Conservation (phyloP, 2,888 invertebrate species). For the Baronia brevicornis region DNA sequence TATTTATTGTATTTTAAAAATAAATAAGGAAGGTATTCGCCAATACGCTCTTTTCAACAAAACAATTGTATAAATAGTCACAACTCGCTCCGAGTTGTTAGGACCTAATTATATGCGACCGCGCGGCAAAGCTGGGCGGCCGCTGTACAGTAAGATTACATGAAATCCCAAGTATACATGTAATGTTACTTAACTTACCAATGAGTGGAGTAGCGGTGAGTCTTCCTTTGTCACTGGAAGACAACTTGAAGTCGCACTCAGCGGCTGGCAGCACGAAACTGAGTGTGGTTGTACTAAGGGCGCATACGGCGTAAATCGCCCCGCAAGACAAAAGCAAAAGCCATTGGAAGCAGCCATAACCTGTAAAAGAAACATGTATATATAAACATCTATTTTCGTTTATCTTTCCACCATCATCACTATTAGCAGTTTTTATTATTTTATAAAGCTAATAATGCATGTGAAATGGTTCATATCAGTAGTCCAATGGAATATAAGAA, state of each 20-base stretch:
- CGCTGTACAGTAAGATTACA: neutral
- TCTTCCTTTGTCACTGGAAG: slow-evolving; percentile 74
- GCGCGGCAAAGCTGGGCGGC: too few species aligned
- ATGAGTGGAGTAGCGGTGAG: slow-evolving; percentile 77
- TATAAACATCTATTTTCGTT: neutral
- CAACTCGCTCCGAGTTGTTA: too few species aligned
- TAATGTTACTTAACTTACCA: slow-evolving; percentile 42
- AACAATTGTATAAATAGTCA: too few species aligned
- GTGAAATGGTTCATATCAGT: too few species aligned
- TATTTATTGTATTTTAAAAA: too few species aligned
- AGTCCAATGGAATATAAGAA: too few species aligned
- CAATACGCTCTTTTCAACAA: too few species aligned
- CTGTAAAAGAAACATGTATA: slow-evolving; percentile 40
- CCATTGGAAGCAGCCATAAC: slow-evolving; percentile 79
- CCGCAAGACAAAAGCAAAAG: slow-evolving; percentile 78
- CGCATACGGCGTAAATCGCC: slow-evolving; percentile 80
- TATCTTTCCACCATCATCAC: neutral
- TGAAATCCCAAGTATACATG: neutral
- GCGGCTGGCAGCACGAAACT: slow-evolving; percentile 80
- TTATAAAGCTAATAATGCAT: too few species aligned
- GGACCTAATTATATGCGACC: too few species aligned
- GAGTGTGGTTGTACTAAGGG: slow-evolving; percentile 79
- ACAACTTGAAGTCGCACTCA: slow-evolving; percentile 71
- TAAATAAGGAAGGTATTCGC: too few species aligned
- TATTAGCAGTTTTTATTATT: too few species aligned